Percentiles rank a stretch among this genome's conserved stretches.
Conservation (phyloP, 2,113 vertebrate genomes). For the Vidua macroura region DNA sequence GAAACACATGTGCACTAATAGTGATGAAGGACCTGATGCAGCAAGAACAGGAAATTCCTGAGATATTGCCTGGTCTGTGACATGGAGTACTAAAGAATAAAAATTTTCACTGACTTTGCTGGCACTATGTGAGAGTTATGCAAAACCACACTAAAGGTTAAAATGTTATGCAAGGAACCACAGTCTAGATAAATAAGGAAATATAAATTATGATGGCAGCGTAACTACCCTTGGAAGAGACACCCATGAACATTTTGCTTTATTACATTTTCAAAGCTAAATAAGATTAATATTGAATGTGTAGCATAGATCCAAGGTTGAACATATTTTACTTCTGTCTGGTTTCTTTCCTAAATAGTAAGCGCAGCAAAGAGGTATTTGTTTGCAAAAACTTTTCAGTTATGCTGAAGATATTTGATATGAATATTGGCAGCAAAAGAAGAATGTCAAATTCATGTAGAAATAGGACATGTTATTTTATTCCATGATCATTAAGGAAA, state of each 20-base stretch:
- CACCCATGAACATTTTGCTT: background rate
- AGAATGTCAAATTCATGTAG: background rate
- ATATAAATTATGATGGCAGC: background rate
- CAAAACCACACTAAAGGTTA: background rate
- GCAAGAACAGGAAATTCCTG: background rate
- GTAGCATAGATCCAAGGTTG: background rate
- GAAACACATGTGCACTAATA: background rate
- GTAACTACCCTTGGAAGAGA: background rate
- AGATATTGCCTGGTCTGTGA: background rate
- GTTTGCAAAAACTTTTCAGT: background rate
- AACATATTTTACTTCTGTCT: background rate
- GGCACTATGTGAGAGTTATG: background rate
- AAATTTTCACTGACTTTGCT: background rate
- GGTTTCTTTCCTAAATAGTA: background rate
- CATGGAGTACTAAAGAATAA: background rate
- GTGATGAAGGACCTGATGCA: background rate
- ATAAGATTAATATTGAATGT: background rate
- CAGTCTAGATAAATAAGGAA: background rate
- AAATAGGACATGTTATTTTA: background rate
- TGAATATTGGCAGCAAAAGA: background rate
- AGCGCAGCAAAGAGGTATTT: background rate
- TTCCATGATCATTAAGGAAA: background rate
- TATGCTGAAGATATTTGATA: background rate
- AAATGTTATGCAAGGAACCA: background rate
- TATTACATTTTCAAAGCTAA: background rate